Base-by-base conservation (phyloP, 2,797 vertebrate genomes). In the Leptatherina wallacei region DNA sequence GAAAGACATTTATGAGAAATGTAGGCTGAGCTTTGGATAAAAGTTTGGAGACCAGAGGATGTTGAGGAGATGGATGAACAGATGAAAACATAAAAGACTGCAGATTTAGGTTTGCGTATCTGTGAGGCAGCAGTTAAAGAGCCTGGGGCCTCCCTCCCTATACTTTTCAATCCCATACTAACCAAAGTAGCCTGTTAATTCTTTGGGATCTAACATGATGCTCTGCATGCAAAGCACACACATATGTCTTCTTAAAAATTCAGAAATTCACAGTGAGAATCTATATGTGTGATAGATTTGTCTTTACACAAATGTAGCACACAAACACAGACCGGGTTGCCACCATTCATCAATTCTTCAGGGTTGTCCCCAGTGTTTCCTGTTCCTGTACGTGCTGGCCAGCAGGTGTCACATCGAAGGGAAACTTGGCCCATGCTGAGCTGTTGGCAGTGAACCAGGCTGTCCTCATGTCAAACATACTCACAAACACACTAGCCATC, bases 331-430 rank as follows among this genome's bases (percentile, higher is more conserved):
- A 51, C 77, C 24, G 62, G 40, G 60, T 70, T 56, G 81, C 77
- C 64, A 69, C 49, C 77, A 81, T 90, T 85, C 82, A 80, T 89
- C 85, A 83, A 79, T 90, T 85, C 82, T 79, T 89, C 84, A 83
- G 64, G 61, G 78, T 65, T 22, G 38, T 85, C 82, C 78, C 82
- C 80, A 55, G 81, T 24, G 77, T 71, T 71, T 77, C 87, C 76
- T 69, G 84, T 73, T 82, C 61, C 66, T 60, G 78, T 81, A 77
- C 42, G 22, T 77, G 63, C 11, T 14, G 72, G 88, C 90, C 90
- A 91, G 88, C 87, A 92, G 91, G 91, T 92, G 88, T 90, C 88
- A 90, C 82, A 71, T 87, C 3, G 58, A 81, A 84, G 88, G 80
- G 71, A 69, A 71, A 82, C 79, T 80, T 91, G 87, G 91, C 88